Evolutionary conservation across 1,140 invertebrate genomes (phyloP).

Genomic region (Metaphire vulgaris): DNA sequence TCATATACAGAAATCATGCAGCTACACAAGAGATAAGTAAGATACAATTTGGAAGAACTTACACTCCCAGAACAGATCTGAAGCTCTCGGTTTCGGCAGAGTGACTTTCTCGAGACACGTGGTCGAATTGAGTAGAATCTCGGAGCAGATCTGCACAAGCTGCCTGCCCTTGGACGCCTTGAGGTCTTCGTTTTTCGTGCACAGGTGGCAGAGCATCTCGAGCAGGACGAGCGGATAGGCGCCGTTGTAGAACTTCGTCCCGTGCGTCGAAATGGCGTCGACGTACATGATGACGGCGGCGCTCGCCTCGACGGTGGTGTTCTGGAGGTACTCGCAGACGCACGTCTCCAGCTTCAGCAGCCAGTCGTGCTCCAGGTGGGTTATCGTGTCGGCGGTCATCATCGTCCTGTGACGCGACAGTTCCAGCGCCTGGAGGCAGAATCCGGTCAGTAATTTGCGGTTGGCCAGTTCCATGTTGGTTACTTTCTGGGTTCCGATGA

Average conservation of each 20-base stretch:
- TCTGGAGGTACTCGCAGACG: constrained; percentile 17
- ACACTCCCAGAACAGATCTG: not conserved
- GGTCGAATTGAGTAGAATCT: constrained; percentile 10
- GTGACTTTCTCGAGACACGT: constrained; percentile 18
- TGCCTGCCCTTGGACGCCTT: constrained; percentile 1
- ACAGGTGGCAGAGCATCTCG: constrained; percentile 13
- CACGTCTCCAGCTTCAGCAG: constrained; percentile 20
- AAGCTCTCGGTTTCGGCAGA: constrained; percentile 9
- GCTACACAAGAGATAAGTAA: too few species aligned
- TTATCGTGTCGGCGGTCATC: not conserved
- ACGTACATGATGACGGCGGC: constrained; percentile 6
- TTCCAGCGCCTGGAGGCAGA: constrained; percentile 10
- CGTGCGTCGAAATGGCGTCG: not conserved
- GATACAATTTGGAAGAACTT: not conserved
- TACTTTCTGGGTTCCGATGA: constrained; percentile 10
- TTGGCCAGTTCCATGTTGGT: constrained; percentile 2
- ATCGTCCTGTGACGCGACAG: constrained; percentile 11
- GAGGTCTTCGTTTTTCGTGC: not conserved
- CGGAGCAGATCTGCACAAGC: constrained; percentile 10
- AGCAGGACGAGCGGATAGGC: constrained; percentile 20
- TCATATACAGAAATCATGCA: too few species aligned
- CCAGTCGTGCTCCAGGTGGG: constrained; percentile 13
- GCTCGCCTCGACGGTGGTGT: not conserved
- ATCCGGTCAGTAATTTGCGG: not conserved
- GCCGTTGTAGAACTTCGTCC: constrained; percentile 14